A percentile compares a stretch with the other conserved stretches of the same genome.
These are phyloP conservation scores for Drosophila lini DNA, from an alignment of 1,140 invertebrate species.

Conservation along the genomic window DNA sequence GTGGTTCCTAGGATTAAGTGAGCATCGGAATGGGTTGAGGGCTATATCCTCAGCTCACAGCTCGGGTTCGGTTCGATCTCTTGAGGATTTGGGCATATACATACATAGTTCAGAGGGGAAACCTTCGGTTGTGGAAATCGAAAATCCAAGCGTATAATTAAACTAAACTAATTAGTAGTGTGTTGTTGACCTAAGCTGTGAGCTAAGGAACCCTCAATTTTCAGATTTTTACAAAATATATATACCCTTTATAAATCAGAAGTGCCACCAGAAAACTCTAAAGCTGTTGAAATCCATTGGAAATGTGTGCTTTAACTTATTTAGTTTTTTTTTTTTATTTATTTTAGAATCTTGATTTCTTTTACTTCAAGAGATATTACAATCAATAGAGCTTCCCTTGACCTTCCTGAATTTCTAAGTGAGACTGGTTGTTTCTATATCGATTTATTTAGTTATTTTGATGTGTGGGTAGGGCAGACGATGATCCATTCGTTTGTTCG, in stretches of 20 bases:
- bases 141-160: conserved; percentile 16
- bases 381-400: background rate
- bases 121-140: conserved; percentile 31
- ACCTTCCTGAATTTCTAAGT: conserved; percentile 14
- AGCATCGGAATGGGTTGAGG: background rate
- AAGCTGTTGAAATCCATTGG: background rate
- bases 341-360: background rate
- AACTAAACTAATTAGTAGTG: conserved; percentile 32
- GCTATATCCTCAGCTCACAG: conserved; percentile 15
- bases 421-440: conserved; percentile 26
- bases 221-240: conserved; percentile 64
- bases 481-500: conserved; percentile 66
- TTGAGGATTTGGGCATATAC: conserved; percentile 19
- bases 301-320: background rate
- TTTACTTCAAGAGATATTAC: background rate
- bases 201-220: conserved; percentile 30
- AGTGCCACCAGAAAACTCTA: background rate
- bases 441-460: conserved; percentile 54
- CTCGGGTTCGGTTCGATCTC: conserved; percentile 15
- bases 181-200: conserved; percentile 16
- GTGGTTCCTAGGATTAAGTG: background rate
- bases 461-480: conserved; percentile 54
- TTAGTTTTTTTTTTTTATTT: background rate
- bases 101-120: conserved; percentile 30
- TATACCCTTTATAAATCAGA: conserved; percentile 27